Base-by-base conservation (phyloP, 2,113 vertebrate genomes). In the Puntigrus tetrazona region DNA sequence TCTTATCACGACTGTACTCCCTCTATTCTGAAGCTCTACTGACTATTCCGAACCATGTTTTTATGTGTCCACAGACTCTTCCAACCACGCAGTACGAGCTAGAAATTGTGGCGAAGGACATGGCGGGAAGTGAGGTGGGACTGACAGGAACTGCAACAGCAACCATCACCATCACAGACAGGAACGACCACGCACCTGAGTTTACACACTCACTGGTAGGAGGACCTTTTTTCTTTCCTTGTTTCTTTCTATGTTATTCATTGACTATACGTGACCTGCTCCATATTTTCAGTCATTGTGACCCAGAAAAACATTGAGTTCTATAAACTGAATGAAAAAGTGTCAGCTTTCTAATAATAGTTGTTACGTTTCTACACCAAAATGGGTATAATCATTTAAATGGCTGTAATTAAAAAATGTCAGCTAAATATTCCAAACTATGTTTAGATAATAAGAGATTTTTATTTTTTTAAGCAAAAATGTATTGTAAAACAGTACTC, bases 181-280 rank as follows among this genome's bases (percentile, higher is more conserved):
- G 97, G 89, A 99, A 99, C 0, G 98, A 99, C 87, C 97, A 99
- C 18, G 95, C 97, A 0, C 98, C 98, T 0, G 97, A 98, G 90
- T 99, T 99, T 91, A 99, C 97, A 57, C 96, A 95, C 91, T 96
- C 97, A 8, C 94, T 98, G 97, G 98, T 99, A 94, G 94, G 95
- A 85, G 25, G 10, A 8, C 25, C n/a, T 38, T 47, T 20, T 7
- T 41, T 41, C 38, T 8, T 22, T 41, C 18, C 9, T 61, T n/a
- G 29, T 29, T n/a, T 25, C 20, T 73, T 25, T 1, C 20, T 41
- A 8, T 34, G 14, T 25, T 73, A 22, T 73, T 73, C 10, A 43
- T 27, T 43, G 36, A 45, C 70, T 27, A 18, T 38, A 22, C 13
- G 34, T 70, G 41, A 45, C 8, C n/a, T 81, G 16, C 34, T 20